Base-by-base conservation (phyloP, 2,888 invertebrate genomes). In the Dryadula phaetusa region DNA sequence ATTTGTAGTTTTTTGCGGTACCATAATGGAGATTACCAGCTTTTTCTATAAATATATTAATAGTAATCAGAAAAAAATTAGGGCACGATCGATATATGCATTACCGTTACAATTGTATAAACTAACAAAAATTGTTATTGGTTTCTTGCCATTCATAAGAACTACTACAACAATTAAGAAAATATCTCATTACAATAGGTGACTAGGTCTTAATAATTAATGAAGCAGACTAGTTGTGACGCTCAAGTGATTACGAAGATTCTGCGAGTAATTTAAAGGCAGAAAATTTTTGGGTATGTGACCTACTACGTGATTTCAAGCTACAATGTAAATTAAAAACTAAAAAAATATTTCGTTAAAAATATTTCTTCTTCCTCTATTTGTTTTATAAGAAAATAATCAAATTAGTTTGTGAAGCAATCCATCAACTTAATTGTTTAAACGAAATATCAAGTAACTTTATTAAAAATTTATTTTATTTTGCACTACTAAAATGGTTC, bases 21-120 rank as follows among this genome's bases (percentile, higher is more conserved):
- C 75, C 79, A 82, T 83, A 87, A 88, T 85, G 82, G 85, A 83
- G 90, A 90, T 90, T 89, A 89, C 78, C 72, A 67, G 75, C 79
- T 81, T 77, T 84, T 82, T 83, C 76, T 67, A 69, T 66, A 72
- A 75, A 73, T 63, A 64, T 52, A 62, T 70, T 67, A 70, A 71
- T 74, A 69, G 64, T 68, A 66, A 63, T 44, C 34, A 40, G 18
- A 53, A 14, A 6, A 28, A 66, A 46, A 60, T 60, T 64, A 52
- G 47, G 52, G 54, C 34, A 34, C 44, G 47, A 37, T 60, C 49
- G 40, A 52, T 37, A 18, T 25, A 12, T n/a, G 52, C 34, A 49
- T 40, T 49, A 62, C 40, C n/a, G 56, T 56, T 56, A 56, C 56
- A 56, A 56, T 56, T 32, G 3, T 18, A 60, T 28, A 42, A 44